Conservation (phyloP, 2,888 invertebrate species). For the Halictus ligatus region DNA sequence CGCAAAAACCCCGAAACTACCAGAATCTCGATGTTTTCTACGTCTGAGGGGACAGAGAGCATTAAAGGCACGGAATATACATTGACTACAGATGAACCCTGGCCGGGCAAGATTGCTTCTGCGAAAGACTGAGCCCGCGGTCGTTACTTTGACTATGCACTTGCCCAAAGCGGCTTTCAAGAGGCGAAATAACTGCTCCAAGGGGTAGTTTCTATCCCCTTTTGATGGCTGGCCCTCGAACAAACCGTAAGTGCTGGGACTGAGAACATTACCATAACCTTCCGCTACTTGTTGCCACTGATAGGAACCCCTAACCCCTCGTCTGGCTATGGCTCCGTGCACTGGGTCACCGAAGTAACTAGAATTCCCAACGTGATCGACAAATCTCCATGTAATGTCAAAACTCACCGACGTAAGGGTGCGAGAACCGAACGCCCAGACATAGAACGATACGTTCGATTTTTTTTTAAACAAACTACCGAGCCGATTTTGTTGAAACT, state of each 20-base stretch:
- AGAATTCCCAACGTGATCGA: not conserved
- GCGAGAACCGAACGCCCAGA: no score
- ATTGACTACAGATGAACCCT: conserved; percentile 25
- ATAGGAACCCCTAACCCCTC: conserved; percentile 23
- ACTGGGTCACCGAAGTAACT: not conserved
- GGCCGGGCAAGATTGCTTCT: conserved; percentile 43
- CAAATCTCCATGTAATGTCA: not conserved
- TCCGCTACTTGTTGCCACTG: conserved; percentile 70
- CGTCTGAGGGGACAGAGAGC: not conserved
- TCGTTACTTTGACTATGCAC: conserved; percentile 68
- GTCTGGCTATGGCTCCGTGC: not conserved
- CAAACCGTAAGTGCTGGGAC: conserved; percentile 75
- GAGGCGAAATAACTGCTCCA: conserved; percentile 71
- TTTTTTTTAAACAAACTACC: not conserved
- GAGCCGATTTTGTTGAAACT: not conserved
- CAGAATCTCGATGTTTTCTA: not conserved
- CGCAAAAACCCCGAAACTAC: not conserved
- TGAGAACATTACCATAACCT: conserved; percentile 74
- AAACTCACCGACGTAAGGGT: no score
- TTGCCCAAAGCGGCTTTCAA: conserved; percentile 69
- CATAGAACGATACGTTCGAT: not conserved
- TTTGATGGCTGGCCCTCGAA: conserved; percentile 71
- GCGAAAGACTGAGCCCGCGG: conserved; percentile 43
- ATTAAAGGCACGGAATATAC: not conserved
- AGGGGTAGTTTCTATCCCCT: conserved; percentile 71